These are phyloP conservation scores for Bombus ignitus DNA, from an alignment of 1,140 invertebrate genomes.

Conservation along the genomic window DNA sequence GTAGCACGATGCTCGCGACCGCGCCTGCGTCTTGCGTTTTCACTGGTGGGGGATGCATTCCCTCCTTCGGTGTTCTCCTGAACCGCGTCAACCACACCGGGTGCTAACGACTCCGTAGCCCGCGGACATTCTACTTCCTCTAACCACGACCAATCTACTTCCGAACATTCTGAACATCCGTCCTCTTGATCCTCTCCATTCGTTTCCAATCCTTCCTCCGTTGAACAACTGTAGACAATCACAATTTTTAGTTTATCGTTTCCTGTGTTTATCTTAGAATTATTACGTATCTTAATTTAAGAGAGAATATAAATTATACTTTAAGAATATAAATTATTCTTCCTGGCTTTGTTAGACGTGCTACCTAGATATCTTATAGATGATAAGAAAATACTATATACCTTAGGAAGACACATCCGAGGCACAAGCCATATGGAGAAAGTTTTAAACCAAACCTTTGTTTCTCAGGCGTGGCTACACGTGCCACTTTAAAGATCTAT, in stretches of 20 bases:
- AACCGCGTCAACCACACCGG: slow-evolving; percentile 13
- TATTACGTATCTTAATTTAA: not conserved
- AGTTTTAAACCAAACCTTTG: slow-evolving; percentile 31
- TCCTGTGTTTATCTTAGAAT: not conserved
- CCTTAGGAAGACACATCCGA: not conserved
- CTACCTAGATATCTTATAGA: not conserved
- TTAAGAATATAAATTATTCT: not conserved
- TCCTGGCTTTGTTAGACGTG: not conserved
- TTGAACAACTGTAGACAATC: slow-evolving; percentile 21
- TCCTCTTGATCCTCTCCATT: slow-evolving; percentile 52
- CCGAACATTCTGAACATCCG: slow-evolving; percentile 75
- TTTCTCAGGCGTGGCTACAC: slow-evolving; percentile 29
- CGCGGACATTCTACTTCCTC: slow-evolving; percentile 75
- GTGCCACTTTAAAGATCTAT: slow-evolving; percentile 44
- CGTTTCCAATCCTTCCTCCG: slow-evolving; percentile 18
- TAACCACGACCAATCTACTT: slow-evolving; percentile 82
- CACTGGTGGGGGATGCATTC: slow-evolving; percentile 44
- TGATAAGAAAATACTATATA: not conserved
- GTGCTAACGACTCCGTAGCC: slow-evolving; percentile 24
- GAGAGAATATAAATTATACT: not conserved
- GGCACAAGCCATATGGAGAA: not conserved
- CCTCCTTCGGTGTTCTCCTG: slow-evolving; percentile 27
- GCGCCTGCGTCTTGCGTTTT: slow-evolving; percentile 54
- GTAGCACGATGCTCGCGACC: slow-evolving; percentile 46
- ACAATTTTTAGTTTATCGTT: not conserved